Percentiles rank a stretch among this genome's conserved stretches.
phyloP scores from a whole-genome alignment of 2,888 invertebrate genomes.

The Malacosoma neustria region DNA sequence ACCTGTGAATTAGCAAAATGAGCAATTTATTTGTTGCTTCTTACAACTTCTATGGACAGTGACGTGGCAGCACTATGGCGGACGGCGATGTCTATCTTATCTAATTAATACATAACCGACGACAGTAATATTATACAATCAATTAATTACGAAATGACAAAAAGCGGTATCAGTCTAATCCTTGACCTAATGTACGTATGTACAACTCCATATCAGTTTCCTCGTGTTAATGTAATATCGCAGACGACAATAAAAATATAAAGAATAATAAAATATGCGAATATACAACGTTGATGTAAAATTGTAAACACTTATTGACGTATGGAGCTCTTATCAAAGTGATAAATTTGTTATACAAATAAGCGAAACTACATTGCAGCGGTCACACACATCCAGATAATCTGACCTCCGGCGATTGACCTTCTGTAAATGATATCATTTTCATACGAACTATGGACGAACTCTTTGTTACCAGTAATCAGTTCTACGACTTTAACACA shows the following conservation, averaged over 20 bases:
- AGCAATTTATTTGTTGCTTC: too few species aligned
- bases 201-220: too few species aligned
- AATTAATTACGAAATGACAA: not conserved
- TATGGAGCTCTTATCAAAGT: constrained; percentile 15
- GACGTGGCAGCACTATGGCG: too few species aligned
- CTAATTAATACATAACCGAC: too few species aligned
- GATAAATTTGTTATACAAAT: constrained; percentile 22
- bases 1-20: too few species aligned
- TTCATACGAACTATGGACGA: constrained; percentile 4
- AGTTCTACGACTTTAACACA: not conserved
- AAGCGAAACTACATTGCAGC: constrained; percentile 22
- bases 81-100: too few species aligned
- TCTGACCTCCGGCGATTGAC: constrained; percentile 20
- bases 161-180: not conserved
- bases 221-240: not conserved
- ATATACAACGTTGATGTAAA: constrained; percentile 7
- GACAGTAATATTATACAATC: not conserved
- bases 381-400: constrained; percentile 22
- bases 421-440: constrained; percentile 25
- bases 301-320: constrained; percentile 9
- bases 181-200: not conserved
- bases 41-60: too few species aligned
- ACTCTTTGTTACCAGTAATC: not conserved
- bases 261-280: constrained; percentile 1
- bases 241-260: not conserved